Percentiles rank a stretch among this genome's conserved stretches.
Evolutionary conservation across 2,888 invertebrate species (phyloP).

Genomic region (Zygaena filipendulae): DNA sequence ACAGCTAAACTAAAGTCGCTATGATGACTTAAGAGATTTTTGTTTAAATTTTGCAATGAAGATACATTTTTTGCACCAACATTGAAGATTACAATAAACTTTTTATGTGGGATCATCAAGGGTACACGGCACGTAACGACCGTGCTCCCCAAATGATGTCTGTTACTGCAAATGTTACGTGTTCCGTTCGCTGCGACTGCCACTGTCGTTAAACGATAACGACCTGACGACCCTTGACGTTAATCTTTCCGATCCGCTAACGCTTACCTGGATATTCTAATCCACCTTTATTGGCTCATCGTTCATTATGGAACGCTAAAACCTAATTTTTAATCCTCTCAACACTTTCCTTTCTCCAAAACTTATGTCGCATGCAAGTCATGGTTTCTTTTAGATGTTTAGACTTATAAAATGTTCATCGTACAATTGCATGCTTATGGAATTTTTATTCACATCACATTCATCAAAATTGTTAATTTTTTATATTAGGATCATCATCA

Average conservation of each 20-base stretch:
- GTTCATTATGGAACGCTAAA: slow-evolving; percentile 18
- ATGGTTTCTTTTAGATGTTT: too few species aligned
- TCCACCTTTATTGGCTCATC: slow-evolving; percentile 29
- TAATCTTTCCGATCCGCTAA: slow-evolving; percentile 35
- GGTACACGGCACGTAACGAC: slow-evolving; percentile 33
- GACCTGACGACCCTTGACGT: slow-evolving; percentile 30
- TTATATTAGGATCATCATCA: too few species aligned
- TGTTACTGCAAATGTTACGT: slow-evolving; percentile 32
- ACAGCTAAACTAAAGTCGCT: slow-evolving; percentile 1
- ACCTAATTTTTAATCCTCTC: too few species aligned
- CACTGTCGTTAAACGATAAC: slow-evolving; percentile 38
- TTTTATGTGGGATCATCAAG: slow-evolving; percentile 39
- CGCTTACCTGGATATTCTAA: slow-evolving; percentile 28
- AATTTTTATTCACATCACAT: too few species aligned
- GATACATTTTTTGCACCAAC: slow-evolving; percentile 11
- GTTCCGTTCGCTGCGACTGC: slow-evolving; percentile 28
- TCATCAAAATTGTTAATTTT: too few species aligned
- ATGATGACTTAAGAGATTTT: too few species aligned
- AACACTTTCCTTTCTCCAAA: too few species aligned
- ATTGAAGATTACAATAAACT: slow-evolving; percentile 36
- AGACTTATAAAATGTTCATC: too few species aligned
- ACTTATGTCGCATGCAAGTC: too few species aligned
- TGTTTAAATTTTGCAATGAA: too few species aligned
- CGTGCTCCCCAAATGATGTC: slow-evolving; percentile 35
- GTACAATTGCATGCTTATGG: too few species aligned